These are phyloP conservation scores for Chloroceryle aenea DNA, from an alignment of 2,113 vertebrate genomes.

Conservation along the genomic window DNA sequence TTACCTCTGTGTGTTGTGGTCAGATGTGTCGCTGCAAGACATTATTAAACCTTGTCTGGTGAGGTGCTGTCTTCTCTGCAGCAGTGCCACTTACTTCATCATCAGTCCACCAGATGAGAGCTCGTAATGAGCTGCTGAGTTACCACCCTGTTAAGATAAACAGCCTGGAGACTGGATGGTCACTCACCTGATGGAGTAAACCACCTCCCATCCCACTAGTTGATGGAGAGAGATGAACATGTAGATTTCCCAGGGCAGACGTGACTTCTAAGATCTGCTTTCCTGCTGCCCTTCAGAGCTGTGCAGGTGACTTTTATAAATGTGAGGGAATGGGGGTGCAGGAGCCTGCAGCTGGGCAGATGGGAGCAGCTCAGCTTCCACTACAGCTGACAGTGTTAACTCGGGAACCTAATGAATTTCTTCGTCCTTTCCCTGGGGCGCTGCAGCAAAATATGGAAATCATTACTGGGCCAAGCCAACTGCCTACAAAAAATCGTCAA, in stretches of 20 bases:
- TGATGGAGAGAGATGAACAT: not conserved
- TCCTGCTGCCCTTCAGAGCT: not conserved
- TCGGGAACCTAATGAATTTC: not conserved
- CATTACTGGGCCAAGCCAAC: not conserved
- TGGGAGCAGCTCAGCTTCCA: not conserved
- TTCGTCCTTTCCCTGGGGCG: accelerated
- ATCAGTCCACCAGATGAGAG: not conserved
- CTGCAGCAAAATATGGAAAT: not conserved
- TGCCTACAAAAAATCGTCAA: not conserved
- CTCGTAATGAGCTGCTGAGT: not conserved
- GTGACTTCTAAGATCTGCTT: accelerated
- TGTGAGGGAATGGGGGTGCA: not conserved
- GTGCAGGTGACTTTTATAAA: not conserved
- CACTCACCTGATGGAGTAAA: not conserved
- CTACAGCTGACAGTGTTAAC: accelerated
- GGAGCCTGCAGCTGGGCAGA: not conserved
- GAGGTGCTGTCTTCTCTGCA: not conserved
- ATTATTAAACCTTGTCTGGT: not conserved
- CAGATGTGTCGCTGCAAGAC: not conserved
- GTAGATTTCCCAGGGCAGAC: not conserved
- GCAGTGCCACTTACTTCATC: accelerated
- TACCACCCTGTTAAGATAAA: not conserved
- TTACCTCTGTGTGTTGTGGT: not conserved
- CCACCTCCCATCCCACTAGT: not conserved
- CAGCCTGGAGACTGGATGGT: not conserved